Conservation (phyloP, 92 coral and sea anemone genomes). For the Micromussa lordhowensis region DNA sequence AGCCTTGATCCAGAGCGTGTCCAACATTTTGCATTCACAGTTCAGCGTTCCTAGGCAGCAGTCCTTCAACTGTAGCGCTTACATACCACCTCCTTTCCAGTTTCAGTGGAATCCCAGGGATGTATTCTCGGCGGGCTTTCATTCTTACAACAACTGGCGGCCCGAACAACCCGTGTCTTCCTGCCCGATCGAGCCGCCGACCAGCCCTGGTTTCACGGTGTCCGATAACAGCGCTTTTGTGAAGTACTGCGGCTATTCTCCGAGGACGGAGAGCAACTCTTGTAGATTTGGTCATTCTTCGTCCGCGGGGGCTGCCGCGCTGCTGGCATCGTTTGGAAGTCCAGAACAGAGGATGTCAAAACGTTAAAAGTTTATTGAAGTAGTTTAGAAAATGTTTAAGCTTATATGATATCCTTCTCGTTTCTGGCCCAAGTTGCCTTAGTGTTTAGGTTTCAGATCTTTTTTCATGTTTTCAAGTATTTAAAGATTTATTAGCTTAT, state of each 20-base stretch:
- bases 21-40: slow-evolving; percentile 37
- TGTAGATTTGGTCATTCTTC: slow-evolving; percentile 19
- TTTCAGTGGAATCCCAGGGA: slow-evolving; percentile 24
- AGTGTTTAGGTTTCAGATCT: not conserved
- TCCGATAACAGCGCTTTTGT: slow-evolving; percentile 50
- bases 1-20: slow-evolving; percentile 38
- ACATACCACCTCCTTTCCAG: slow-evolving; percentile 35
- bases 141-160: slow-evolving; percentile 27
- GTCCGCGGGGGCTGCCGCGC: slow-evolving; percentile 33
- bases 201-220: slow-evolving; percentile 32
- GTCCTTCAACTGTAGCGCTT: slow-evolving; percentile 19
- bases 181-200: slow-evolving; percentile 12
- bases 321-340: slow-evolving; percentile 47
- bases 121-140: not conserved
- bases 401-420: not conserved
- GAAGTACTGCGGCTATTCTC: slow-evolving; percentile 23
- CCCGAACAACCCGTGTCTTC: slow-evolving; percentile 3
- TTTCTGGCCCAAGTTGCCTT: too few relatives aligned
- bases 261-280: slow-evolving; percentile 16
- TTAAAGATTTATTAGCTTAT: not conserved
- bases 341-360: slow-evolving; percentile 20
- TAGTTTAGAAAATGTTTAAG: not conserved
- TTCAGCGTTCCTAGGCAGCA: slow-evolving; percentile 19
- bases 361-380: not conserved
- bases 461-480: not conserved